These are phyloP conservation scores for Orgyia antiqua DNA, from an alignment of 2,888 invertebrate species.

Conservation along the genomic window DNA sequence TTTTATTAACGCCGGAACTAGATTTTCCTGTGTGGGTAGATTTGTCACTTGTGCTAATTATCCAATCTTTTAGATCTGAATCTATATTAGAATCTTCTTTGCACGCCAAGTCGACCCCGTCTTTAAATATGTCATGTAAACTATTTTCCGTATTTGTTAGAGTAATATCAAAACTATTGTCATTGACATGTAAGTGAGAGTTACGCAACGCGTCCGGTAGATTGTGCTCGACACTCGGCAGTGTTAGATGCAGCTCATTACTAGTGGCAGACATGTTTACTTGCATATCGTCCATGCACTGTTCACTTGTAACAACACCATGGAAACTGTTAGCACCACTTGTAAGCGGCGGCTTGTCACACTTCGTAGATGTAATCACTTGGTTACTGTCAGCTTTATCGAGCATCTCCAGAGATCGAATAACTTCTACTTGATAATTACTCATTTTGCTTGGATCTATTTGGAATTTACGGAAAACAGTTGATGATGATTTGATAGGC, in stretches of 20 bases:
- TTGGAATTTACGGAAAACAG: constrained; percentile 63
- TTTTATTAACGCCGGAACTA: constrained; percentile 33
- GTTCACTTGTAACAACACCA: too few relatives aligned
- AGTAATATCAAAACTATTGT: constrained; percentile 6
- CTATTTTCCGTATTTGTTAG: constrained; percentile 11
- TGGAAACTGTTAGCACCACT: background rate
- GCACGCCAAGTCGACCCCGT: constrained; percentile 40
- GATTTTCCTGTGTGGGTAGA: constrained; percentile 49
- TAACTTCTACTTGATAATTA: constrained; percentile 53
- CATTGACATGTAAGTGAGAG: constrained; percentile 2
- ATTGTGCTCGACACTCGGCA: background rate
- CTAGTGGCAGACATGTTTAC: background rate
- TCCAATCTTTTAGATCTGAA: constrained; percentile 48
- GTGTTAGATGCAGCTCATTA: background rate
- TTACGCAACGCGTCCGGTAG: background rate
- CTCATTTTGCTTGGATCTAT: constrained; percentile 58
- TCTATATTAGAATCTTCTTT: constrained; percentile 45
- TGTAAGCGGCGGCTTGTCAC: background rate
- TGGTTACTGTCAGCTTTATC: constrained; percentile 8
- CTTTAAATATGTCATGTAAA: constrained; percentile 45
- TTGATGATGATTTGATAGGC: constrained; percentile 62
- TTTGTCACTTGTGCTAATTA: constrained; percentile 44
- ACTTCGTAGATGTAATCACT: background rate
- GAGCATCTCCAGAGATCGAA: constrained; percentile 46
- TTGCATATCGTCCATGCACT: too few relatives aligned